Base-by-base conservation (phyloP, 1,140 invertebrate genomes). In the Drosophila dunni region DNA sequence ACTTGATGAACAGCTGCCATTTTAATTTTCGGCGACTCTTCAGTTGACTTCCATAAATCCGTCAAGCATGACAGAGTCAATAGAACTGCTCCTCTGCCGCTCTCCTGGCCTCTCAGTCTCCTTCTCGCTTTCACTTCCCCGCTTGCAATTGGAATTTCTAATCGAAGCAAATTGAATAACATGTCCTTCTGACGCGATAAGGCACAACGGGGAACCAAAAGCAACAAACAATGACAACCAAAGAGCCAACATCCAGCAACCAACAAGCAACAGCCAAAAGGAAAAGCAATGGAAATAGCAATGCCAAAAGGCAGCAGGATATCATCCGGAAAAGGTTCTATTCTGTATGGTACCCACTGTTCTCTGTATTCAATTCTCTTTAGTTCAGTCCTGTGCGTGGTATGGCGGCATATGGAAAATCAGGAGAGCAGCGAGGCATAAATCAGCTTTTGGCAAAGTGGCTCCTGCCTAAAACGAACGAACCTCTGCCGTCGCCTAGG, bases 81-180 rank as follows among this genome's bases (percentile, higher is more conserved):
- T 63, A 58, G 51, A 46, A 38, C 61, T 9, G 9, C 24, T 40
- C 63, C 48, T 34, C 1, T 11, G 1, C 44, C 6, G 1, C 24
- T 6, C 24, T 29, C 2, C 24, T 5, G 24, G n/a, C n/a, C 9
- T 15, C 60, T 58, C 42, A 45, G 20, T 17, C 40, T 36, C 40
- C 10, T 7, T 29, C 24, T 29, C 24, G 24, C 24, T 29, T 29
- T 29, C 24, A 29, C 24, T 29, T 29, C 24, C 2, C 24, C 24
- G 24, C 24, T 29, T 9, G 73, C 78, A 69, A 75, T 79, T 78
- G 83, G 76, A 67, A 79, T 86, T 88, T 81, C 83, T 86, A 86
- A 86, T 86, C 83, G 83, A 86, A 86, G 72, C 71, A 86, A 86
- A 86, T 88, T 86, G 83, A 86, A 86, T 88, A 83, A 88, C 83